Base-by-base conservation (phyloP, 1,140 invertebrate genomes). In the Lepidurus arcticus region DNA sequence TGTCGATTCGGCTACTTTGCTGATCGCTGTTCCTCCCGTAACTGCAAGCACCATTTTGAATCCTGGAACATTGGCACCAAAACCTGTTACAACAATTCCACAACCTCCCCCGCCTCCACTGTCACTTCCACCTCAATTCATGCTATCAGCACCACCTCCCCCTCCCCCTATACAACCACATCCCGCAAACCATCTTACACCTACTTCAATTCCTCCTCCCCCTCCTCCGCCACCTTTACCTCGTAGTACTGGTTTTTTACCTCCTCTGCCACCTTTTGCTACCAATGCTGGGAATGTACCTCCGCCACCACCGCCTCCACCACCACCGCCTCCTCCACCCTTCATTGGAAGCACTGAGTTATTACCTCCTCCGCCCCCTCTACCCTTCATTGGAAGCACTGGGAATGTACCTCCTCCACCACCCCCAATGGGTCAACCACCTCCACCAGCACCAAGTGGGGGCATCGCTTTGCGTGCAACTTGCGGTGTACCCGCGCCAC, bases 51-150 rank as follows among this genome's bases (percentile, higher is more conserved):
- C 34, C 34, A 34, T 34, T 34, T 34, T 34, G 34, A 34, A 34
- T 34, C 34, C 1, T 34, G 34, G 34, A 4, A 34, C 34, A 34
- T 34, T 3, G 2, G 34, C 34, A 3, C 4, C 34, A 34, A 34
- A 34, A 34, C 34, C 34, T 4, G 2, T 34, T 34, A 34, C 34
- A 34, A 4, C 34, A 43, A 47, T 78, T 1, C 75, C 76, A 73
- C 76, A 78, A 16, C 77, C 81, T 45, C 79, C 81, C 76, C 79
- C 82, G 34, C 80, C 82, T 24, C 81, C 80, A 7, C 82, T 24
- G 24, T 1, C 24, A 82, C 9, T 78, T 79, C 5, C 80, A 44
- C 53, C 34, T 11, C 82, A 76, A 44, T 42, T 34, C 73, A 44
- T 13, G 16, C n/a, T n/a, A 4, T 42, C 77, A 16, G 44, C 44